Percentiles rank a stretch among this genome's conserved stretches.
phyloP scores from a whole-genome alignment of 2,888 invertebrate species.

The Eumacrocentrus americanus region DNA sequence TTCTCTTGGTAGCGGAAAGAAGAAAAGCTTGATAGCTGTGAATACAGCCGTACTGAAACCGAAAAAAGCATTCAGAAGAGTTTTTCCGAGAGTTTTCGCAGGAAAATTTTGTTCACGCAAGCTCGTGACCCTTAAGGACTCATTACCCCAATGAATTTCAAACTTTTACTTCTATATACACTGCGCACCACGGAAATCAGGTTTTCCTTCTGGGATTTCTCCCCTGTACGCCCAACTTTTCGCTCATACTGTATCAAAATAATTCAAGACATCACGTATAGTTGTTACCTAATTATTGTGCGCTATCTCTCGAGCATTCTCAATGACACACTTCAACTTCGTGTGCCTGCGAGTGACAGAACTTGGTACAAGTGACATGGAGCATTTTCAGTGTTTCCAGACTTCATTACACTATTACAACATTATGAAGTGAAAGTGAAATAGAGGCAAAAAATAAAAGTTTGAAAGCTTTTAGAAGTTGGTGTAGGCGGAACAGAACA shows the following conservation, averaged over 20 bases:
- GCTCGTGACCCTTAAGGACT: background rate
- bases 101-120: background rate
- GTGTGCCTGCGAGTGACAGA: background rate
- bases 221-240: background rate
- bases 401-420: background rate
- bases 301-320: background rate
- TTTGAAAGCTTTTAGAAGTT: background rate
- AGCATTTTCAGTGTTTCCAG: too few relatives aligned
- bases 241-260: slow-evolving; percentile 4
- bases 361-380: too few relatives aligned
- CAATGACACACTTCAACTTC: background rate
- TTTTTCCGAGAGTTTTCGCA: background rate
- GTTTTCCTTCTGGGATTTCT: background rate
- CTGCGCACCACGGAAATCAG: background rate
- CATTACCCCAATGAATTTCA: background rate
- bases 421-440: background rate
- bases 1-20: background rate
- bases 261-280: background rate
- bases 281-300: slow-evolving; percentile 4
- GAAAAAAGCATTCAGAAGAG: background rate
- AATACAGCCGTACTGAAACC: background rate
- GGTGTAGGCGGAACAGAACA: background rate
- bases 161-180: background rate
- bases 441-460: background rate
- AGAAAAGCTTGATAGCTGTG: background rate